These are phyloP conservation scores for Callocephalon fimbriatum DNA, from an alignment of 2,113 vertebrate genomes.

Conservation along the genomic window DNA sequence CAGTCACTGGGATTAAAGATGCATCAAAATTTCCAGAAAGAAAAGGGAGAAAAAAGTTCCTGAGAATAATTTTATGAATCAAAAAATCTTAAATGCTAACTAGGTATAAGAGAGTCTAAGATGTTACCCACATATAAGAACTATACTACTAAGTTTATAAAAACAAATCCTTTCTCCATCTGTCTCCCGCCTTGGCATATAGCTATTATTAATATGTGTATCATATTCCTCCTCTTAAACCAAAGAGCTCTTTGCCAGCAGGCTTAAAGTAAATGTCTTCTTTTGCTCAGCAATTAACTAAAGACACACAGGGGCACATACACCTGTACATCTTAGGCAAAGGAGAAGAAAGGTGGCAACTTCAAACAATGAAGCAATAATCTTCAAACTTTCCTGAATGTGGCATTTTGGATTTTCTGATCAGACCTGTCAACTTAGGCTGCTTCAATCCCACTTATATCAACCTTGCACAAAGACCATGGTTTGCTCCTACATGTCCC, in stretches of 20 bases:
- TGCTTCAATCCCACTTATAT: background rate
- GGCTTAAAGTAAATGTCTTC: background rate
- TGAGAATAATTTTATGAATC: background rate
- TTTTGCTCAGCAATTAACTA: background rate
- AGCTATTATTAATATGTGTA: background rate
- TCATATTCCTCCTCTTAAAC: background rate
- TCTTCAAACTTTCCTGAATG: background rate
- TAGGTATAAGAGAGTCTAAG: background rate
- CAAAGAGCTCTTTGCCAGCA: background rate
- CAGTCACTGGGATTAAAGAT: background rate
- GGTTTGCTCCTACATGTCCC: background rate
- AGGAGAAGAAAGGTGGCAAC: background rate
- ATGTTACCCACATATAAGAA: background rate
- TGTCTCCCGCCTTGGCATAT: background rate
- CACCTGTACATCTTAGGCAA: background rate
- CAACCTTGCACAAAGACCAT: background rate
- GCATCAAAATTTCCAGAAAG: background rate
- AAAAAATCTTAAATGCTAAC: background rate
- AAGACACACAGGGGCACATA: rapidly evolving
- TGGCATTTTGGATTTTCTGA: background rate
- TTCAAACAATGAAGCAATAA: background rate
- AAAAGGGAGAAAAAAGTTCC: background rate
- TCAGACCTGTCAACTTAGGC: background rate
- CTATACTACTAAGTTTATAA: conserved; percentile 21
- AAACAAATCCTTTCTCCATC: conserved; percentile 17